Evolutionary conservation across 2,113 vertebrate genomes (phyloP).

Genomic region (Fukomys damarensis): DNA sequence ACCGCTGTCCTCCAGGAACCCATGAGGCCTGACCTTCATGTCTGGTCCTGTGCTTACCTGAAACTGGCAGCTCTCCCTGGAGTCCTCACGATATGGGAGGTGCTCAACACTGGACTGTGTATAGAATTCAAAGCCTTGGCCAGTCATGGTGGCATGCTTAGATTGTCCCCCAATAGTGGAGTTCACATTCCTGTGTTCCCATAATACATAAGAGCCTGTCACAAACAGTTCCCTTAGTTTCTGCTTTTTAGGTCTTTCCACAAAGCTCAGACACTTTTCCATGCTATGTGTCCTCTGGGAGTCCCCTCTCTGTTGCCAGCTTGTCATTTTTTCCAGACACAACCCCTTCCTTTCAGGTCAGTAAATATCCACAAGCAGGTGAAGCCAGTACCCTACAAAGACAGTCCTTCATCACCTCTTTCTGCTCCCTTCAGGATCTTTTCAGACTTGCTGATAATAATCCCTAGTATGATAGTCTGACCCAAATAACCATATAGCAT

Average conservation of each 20-base stretch:
- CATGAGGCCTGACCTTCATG: not conserved
- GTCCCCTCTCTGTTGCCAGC: not conserved
- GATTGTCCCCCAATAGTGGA: not conserved
- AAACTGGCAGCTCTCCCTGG: not conserved
- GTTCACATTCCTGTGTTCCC: not conserved
- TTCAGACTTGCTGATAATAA: not conserved
- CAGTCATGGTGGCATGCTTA: too few species aligned
- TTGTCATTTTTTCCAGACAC: fast-evolving
- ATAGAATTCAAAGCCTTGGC: not conserved
- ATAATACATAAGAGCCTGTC: not conserved
- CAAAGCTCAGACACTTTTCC: not conserved
- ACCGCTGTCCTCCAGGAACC: fast-evolving
- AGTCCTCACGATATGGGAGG: fast-evolving
- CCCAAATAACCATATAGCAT: too few species aligned
- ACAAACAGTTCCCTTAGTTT: not conserved
- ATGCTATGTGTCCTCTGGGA: not conserved
- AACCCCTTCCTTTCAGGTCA: not conserved
- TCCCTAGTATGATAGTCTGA: not conserved
- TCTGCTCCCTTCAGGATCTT: not conserved
- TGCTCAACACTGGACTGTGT: not conserved
- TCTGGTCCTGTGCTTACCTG: too few species aligned
- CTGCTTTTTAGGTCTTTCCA: not conserved
- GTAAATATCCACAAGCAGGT: not conserved
- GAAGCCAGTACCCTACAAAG: not conserved
- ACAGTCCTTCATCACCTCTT: not conserved